Evolutionary conservation across 1,140 invertebrate species (phyloP).

Genomic region (Uloborus diversus): DNA sequence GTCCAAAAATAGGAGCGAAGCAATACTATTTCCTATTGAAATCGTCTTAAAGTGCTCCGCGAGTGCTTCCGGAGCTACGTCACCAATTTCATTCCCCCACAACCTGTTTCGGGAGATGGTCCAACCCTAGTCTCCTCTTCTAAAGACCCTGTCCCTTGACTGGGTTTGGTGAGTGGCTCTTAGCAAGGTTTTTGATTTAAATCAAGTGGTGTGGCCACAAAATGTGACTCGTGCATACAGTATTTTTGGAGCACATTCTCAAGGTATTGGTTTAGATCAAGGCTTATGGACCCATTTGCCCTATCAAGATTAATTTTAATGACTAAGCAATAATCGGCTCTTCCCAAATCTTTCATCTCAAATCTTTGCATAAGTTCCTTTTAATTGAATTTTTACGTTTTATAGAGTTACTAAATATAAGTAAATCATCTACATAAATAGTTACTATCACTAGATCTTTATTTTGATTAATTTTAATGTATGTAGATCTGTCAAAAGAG

Average conservation of each 20-base stretch:
- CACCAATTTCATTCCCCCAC: too few relatives aligned
- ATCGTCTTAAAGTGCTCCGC: too few relatives aligned
- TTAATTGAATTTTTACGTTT: slow-evolving; percentile 20
- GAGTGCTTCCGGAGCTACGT: too few relatives aligned
- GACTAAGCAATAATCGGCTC: background rate
- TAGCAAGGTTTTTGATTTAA: too few relatives aligned
- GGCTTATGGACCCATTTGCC: slow-evolving; percentile 20
- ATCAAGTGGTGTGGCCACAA: background rate
- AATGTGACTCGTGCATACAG: background rate
- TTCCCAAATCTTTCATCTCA: slow-evolving; percentile 30
- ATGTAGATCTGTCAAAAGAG: slow-evolving; percentile 57
- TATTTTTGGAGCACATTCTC: background rate
- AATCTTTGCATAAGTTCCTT: slow-evolving; percentile 11
- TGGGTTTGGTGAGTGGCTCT: too few relatives aligned
- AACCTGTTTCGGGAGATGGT: too few relatives aligned
- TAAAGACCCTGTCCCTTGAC: too few relatives aligned
- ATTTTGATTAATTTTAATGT: slow-evolving; percentile 35
- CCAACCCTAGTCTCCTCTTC: too few relatives aligned
- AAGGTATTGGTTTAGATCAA: background rate
- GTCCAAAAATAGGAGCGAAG: too few relatives aligned
- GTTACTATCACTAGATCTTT: slow-evolving; percentile 37
- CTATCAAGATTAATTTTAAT: slow-evolving; percentile 23
- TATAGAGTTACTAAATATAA: slow-evolving; percentile 16
- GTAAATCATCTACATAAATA: slow-evolving; percentile 58
- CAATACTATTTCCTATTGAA: too few relatives aligned